These are phyloP conservation scores for Trichosurus vulpecula DNA, from an alignment of 2,797 vertebrate genomes.

Conservation along the genomic window DNA sequence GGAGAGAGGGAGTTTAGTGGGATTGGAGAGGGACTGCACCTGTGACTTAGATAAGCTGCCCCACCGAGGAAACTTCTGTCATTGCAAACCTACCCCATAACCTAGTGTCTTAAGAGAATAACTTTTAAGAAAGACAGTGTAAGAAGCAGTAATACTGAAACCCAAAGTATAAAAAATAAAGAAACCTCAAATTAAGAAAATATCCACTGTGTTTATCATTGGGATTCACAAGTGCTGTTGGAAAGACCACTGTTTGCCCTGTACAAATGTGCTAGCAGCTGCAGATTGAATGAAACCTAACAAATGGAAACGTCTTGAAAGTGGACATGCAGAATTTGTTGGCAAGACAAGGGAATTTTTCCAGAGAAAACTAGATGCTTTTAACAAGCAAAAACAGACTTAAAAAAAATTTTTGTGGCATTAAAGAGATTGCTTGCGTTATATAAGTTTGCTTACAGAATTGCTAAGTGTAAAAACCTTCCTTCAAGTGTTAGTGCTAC, in stretches of 20 bases:
- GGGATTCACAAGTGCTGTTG: background rate
- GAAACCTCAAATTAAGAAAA: background rate
- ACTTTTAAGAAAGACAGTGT: background rate
- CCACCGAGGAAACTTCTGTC: background rate
- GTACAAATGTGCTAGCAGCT: background rate
- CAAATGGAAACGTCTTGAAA: background rate
- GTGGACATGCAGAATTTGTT: background rate
- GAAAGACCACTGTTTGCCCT: background rate
- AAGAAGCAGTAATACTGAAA: background rate
- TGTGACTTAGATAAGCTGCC: background rate
- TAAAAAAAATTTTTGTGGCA: background rate
- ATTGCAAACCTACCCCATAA: background rate
- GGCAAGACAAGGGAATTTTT: background rate
- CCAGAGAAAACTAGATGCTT: background rate
- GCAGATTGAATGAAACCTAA: background rate
- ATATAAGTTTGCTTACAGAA: background rate
- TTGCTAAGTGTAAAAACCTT: background rate
- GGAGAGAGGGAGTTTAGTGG: background rate
- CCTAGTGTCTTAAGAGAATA: background rate
- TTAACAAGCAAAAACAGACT: background rate
- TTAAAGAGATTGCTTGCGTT: background rate
- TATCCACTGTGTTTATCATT: background rate
- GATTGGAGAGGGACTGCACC: background rate
- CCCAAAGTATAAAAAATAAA: background rate
- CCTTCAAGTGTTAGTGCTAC: background rate